Evolutionary conservation across 2,888 invertebrate species (phyloP), one percentile per base, ranked within the genome.

Genomic region (Platerodrilus igneus): DNA sequence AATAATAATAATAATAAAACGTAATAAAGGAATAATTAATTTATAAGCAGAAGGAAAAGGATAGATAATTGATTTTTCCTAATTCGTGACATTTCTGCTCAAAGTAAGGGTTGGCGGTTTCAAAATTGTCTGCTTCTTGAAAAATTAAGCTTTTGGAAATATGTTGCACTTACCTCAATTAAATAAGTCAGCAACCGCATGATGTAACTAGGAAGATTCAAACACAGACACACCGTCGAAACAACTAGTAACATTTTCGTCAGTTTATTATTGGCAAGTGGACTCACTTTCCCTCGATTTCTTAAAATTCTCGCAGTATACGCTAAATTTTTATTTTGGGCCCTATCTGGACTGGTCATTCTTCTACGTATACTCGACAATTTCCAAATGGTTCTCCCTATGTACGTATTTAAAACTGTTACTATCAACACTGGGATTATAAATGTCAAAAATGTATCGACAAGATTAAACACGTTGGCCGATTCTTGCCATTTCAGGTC

Each of bases 161-260:
- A n/a, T 9, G 4, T n/a, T 21, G 4, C n/a, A 42, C 46, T 30
- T 40, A 46, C 46, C 42, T 46, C 42, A 9, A 48, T 41, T 13
- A 51, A 45, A 41, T 49, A 50, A 9, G 78, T 75, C 51, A 78
- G 66, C 16, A 83, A 68, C 39, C 88, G 71, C 68, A 86, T 73
- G 32, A 79, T 73, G 66, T 86, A 86, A 17, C 83, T 82, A 0
- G 88, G 88, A 39, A 87, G 62, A 66, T 89, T 89, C 33, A 90
- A 74, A 26, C 80, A 71, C 6, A 90, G 77, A 64, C 85, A 90
- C 0, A 84, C 83, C 0, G 82, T 78, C 2, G 89, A 89, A 1
- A 90, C 86, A 34, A 87, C 72, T 15, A 91, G 75, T 38, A 91
- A 70, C 86, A 89, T 89, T 59, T 84, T 81, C 20, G 88, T 90